These are phyloP conservation scores for Sparus aurata DNA, from an alignment of 2,797 vertebrate species.

Conservation along the genomic window DNA sequence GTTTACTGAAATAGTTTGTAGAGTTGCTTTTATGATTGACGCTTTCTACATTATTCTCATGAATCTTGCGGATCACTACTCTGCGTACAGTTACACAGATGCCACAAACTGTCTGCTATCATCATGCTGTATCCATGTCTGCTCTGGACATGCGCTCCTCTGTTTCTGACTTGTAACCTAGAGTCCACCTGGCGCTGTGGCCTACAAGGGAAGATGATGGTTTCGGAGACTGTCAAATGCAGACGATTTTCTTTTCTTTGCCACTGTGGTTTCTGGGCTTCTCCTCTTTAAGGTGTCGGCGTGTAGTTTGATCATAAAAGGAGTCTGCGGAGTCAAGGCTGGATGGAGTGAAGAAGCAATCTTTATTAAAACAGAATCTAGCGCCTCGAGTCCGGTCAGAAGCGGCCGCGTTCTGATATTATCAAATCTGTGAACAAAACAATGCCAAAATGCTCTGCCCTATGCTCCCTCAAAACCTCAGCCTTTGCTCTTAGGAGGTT, in stretches of 20 bases:
- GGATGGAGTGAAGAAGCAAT: too few species aligned
- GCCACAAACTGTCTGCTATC: not conserved
- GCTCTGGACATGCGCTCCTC: not conserved
- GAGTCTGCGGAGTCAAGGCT: too few species aligned
- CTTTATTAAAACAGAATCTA: too few species aligned
- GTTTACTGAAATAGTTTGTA: not conserved
- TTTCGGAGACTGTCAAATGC: slow-evolving; percentile 23
- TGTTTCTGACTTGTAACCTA: slow-evolving; percentile 19
- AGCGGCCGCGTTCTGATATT: too few species aligned
- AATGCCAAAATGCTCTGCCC: too few species aligned
- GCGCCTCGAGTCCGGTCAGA: too few species aligned
- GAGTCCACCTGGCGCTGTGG: not conserved
- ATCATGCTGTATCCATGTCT: slow-evolving; percentile 1
- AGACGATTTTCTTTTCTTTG: slow-evolving; percentile 13
- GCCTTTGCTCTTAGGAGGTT: too few species aligned
- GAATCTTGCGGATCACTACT: not conserved
- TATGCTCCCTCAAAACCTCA: too few species aligned
- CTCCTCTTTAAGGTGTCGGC: too few species aligned
- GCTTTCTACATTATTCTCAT: not conserved
- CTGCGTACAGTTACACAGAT: not conserved
- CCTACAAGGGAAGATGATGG: slow-evolving; percentile 19
- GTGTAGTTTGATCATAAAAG: too few species aligned
- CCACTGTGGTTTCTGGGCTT: too few species aligned
- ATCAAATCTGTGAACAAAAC: too few species aligned
- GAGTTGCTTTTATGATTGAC: not conserved